Base-by-base conservation (phyloP, 2,888 invertebrate species). In the Zootermopsis nevadensis region DNA sequence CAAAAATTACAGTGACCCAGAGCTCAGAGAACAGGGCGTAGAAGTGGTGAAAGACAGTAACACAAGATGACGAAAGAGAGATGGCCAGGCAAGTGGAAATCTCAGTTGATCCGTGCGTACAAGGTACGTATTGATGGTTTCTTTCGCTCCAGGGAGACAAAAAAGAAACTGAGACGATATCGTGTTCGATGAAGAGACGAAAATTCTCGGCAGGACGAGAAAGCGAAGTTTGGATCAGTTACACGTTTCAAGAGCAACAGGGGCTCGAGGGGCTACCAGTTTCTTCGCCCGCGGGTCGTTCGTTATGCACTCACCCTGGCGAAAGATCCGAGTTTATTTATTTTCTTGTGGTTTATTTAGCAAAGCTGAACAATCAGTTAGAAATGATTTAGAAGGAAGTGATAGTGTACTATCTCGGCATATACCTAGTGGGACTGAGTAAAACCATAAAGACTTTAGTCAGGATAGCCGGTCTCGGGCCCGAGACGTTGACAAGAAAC, bases 91-190 rank as follows among this genome's bases (percentile, higher is more conserved):
- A 27, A 60, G 60, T 60, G n/a, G 27, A 60, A 60, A n/a, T n/a
- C n/a, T 8, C n/a, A 4, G 3, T 6, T n/a, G 6, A 2, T n/a
- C 60, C n/a, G 60, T 60, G 60, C n/a, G 27, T 27, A 60, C 27
- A 60, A 48, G 7, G 27, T 60, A 60, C n/a, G 60, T 60, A 60
- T 27, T 60, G n/a, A n/a, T 60, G 48, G n/a, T 60, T 60, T 69
- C 15, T 69, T 31, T 67, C 27, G 3, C n/a, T 6, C 69, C 30
- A 22, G 30, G 15, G 33, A 33, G 69, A 8, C 19, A 30, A n/a
- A n/a, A n/a, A 69, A 69, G 69, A 69, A 69, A 69, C 33, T 69
- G 31, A 69, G 69, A 69, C 31, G 33, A 69, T 33, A 69, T 69
- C 33, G 69, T 69, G 24, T 69, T 69, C n/a, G 69, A 69, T 22